These are phyloP conservation scores for Smithornis capensis DNA, from an alignment of 2,113 vertebrate species.

Conservation along the genomic window DNA sequence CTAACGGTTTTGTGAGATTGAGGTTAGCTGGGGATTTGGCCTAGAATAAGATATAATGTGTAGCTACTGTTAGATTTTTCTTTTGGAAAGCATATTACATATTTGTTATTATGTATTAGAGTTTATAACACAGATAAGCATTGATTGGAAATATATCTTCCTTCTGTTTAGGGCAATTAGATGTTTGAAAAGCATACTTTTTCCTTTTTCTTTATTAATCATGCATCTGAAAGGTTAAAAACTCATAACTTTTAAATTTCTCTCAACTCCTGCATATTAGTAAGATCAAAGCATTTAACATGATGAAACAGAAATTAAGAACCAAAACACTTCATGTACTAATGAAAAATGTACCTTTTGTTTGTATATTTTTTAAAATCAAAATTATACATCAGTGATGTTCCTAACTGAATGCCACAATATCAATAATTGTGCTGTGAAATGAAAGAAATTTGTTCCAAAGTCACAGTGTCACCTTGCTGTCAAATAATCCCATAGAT, in stretches of 20 bases:
- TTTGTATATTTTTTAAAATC: constrained; percentile 37
- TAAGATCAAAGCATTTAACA: neutral
- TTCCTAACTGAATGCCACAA: constrained; percentile 63
- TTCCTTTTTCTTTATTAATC: neutral
- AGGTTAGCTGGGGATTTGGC: neutral
- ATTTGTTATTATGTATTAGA: neutral
- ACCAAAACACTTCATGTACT: neutral
- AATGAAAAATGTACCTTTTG: constrained; percentile 20
- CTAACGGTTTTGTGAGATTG: neutral
- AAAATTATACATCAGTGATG: constrained; percentile 7
- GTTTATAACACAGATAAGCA: neutral
- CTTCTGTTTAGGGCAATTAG: neutral
- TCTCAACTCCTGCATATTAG: neutral
- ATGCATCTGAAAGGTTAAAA: neutral
- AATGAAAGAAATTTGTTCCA: constrained; percentile 67
- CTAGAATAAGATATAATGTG: neutral
- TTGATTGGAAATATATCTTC: neutral
- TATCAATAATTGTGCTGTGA: constrained; percentile 63
- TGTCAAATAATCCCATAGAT: constrained; percentile 76
- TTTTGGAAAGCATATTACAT: neutral
- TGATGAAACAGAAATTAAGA: neutral
- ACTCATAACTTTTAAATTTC: neutral
- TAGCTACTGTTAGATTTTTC: neutral
- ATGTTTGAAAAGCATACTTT: neutral
- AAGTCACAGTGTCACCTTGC: constrained; percentile 76